Evolutionary conservation across 2,113 vertebrate genomes (phyloP).

Genomic region (Bombycilla garrulus): DNA sequence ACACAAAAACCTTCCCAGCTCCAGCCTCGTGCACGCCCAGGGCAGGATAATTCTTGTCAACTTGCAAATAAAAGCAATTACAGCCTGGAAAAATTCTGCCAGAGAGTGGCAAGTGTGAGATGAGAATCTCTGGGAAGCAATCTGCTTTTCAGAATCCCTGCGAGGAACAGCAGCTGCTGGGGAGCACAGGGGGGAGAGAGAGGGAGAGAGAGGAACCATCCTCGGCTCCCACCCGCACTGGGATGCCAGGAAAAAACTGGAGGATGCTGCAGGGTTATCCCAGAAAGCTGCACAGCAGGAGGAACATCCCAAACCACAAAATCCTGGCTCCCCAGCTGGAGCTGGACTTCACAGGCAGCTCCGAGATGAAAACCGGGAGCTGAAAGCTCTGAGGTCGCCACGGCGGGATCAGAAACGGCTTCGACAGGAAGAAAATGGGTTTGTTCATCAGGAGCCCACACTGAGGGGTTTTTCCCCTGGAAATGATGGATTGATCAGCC

Average conservation of each 20-base stretch:
- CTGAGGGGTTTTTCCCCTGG: not conserved
- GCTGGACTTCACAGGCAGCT: not conserved
- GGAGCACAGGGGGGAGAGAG: not conserved
- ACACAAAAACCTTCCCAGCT: slow-evolving; percentile 17
- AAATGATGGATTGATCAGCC: not conserved
- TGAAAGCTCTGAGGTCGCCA: not conserved
- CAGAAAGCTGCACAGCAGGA: not conserved
- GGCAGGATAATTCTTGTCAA: slow-evolving; percentile 44
- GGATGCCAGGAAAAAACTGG: not conserved
- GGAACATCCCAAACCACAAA: not conserved
- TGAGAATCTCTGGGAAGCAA: not conserved
- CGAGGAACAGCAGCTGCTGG: not conserved
- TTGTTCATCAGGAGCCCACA: not conserved
- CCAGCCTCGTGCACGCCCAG: not conserved
- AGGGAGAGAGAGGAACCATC: not conserved
- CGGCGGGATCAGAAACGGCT: slow-evolving; percentile 7
- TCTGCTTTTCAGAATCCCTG: not conserved
- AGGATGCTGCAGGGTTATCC: not conserved
- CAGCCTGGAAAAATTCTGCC: not conserved
- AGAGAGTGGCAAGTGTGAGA: not conserved
- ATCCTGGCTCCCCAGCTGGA: not conserved
- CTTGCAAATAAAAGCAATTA: slow-evolving; percentile 60
- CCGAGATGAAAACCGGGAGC: not conserved
- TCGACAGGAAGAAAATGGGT: not conserved
- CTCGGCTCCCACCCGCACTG: rapidly evolving